Base-by-base conservation (phyloP, 2,113 vertebrate genomes). In the Galbula dea region DNA sequence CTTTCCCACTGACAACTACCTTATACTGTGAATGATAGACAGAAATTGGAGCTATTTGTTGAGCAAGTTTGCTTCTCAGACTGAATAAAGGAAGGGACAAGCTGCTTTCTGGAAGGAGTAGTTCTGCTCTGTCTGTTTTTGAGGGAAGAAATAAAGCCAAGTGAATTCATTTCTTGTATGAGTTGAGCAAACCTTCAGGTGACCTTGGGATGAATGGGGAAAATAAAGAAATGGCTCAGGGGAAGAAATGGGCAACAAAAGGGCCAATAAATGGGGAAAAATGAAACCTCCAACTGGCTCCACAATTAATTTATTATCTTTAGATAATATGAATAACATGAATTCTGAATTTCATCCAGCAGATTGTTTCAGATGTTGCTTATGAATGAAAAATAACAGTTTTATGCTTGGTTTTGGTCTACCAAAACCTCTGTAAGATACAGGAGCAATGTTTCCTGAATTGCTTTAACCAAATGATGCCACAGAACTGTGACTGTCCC, bases 21-120 rank as follows among this genome's bases (percentile, higher is more conserved):
- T 89, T 59, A 45, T 36, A 5, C 67, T 27, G 12, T 54, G 93
- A 80, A 76, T 80, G 82, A 91, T 95, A 88, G 96, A 88, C 85
- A 77, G 45, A 77, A 94, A 95, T 86, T 91, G 87, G 55, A 92
- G 78, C 48, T 85, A 89, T 96, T 92, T 94, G 91, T 83, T 93
- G 85, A 94, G 82, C 59, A 87, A 72, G 39, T 79, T 67, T 87
- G 67, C 39, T 80, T 22, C 75, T 80, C 82, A 22, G 49, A 21
- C 75, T 78, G 87, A 78, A 30, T 83, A 85, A 90, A 77, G 48
- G 43, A 93, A 93, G 43, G 49, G 75, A 67, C 75, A 85, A 88
- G 71, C 4, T 69, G 82, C 85, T 94, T 77, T 88, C 75, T 91
- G 55, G 67, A 88, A 3, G 11, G 23, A 51, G 63, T 48, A 62